phyloP scores from a whole-genome alignment of 2,888 invertebrate species.

The Limnephilus rhombicus region DNA sequence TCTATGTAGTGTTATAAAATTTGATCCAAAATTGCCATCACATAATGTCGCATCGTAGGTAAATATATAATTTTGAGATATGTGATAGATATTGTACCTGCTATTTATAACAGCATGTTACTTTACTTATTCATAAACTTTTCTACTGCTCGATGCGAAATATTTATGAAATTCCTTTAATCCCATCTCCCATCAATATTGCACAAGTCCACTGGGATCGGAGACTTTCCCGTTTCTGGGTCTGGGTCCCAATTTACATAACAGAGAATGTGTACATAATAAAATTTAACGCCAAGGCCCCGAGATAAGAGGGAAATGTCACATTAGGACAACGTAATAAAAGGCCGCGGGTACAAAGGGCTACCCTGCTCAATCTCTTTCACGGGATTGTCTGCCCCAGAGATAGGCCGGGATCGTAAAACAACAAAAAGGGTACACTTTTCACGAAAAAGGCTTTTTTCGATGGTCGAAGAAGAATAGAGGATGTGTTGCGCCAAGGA shows the following conservation, averaged over 20 bases:
- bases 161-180: not conserved
- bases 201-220: conserved; percentile 34
- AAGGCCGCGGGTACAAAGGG: conserved; percentile 58
- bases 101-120: not conserved
- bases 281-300: conserved; percentile 65
- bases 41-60: no score
- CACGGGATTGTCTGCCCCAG: conserved; percentile 65
- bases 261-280: conserved; percentile 65
- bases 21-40: no score
- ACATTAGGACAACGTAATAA: conserved; percentile 65
- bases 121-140: not conserved
- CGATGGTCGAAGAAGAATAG: not conserved
- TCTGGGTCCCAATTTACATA: conserved; percentile 63
- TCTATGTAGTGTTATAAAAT: no score
- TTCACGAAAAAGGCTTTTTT: conserved; percentile 35
- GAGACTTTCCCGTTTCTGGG: conserved; percentile 17
- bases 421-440: conserved; percentile 55
- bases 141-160: not conserved
- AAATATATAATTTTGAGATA: no score
- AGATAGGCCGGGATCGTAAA: conserved; percentile 64
- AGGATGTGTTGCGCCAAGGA: not conserved
- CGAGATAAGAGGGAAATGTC: conserved; percentile 65
- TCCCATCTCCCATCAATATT: conserved; percentile 12
- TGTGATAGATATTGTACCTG: not conserved
- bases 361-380: conserved; percentile 64